phyloP scores from a whole-genome alignment of 2,113 vertebrate genomes.

The Dipodomys stephensi region DNA sequence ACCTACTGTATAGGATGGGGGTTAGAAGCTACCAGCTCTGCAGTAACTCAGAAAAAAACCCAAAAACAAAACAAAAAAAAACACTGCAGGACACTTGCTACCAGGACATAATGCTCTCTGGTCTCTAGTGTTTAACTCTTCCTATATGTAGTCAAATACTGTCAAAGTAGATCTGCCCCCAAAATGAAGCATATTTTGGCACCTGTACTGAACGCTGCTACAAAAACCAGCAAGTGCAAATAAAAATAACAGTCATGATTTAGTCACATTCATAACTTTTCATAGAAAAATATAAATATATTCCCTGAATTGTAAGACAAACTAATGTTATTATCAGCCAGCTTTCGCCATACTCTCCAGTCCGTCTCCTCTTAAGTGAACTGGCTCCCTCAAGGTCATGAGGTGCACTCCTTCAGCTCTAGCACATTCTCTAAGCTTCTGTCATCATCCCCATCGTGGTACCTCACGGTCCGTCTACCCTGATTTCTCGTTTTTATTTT shows the following conservation, averaged over 20 bases:
- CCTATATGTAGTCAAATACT: slow-evolving; percentile 69
- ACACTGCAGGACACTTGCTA: slow-evolving; percentile 50
- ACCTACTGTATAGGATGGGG: slow-evolving; percentile 34
- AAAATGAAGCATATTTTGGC: slow-evolving; percentile 81
- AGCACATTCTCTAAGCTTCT: slow-evolving; percentile 69
- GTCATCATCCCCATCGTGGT: slow-evolving; percentile 70
- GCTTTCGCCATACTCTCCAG: slow-evolving; percentile 50
- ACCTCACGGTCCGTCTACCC: slow-evolving; percentile 78
- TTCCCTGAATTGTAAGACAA: slow-evolving; percentile 81
- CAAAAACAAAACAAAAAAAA: too few relatives aligned
- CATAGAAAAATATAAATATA: slow-evolving; percentile 85
- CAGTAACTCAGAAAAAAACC: slow-evolving; percentile 46
- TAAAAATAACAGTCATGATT: slow-evolving; percentile 79
- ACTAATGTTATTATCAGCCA: slow-evolving; percentile 68
- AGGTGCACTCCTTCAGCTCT: slow-evolving; percentile 72
- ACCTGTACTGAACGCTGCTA: slow-evolving; percentile 80
- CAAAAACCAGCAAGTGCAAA: slow-evolving; percentile 79
- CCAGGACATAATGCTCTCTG: slow-evolving; percentile 70
- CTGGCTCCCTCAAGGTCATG: slow-evolving; percentile 70
- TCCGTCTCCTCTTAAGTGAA: slow-evolving; percentile 42
- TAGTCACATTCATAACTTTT: slow-evolving; percentile 80
- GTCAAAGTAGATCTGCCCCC: slow-evolving; percentile 77
- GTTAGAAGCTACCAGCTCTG: slow-evolving; percentile 62
- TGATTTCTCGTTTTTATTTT: slow-evolving; percentile 81
- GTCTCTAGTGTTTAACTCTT: slow-evolving; percentile 76